phyloP scores from a whole-genome alignment of 2,113 vertebrate species.

The Hemichromis elongatus region DNA sequence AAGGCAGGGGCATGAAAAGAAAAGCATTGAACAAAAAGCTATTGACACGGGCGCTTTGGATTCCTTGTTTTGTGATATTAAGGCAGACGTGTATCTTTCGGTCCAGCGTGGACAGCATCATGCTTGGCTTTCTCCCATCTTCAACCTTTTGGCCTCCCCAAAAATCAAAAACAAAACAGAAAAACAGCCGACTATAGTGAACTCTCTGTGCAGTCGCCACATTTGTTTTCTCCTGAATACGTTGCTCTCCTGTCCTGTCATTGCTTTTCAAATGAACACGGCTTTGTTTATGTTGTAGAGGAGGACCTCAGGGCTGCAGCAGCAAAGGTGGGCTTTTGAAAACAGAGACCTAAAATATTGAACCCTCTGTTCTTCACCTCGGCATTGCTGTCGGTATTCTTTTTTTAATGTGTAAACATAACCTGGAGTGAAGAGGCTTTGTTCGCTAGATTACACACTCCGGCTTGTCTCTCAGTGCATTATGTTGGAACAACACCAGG shows the following conservation, averaged over 20 bases:
- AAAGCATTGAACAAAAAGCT: neutral
- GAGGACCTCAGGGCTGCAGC: neutral
- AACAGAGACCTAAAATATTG: neutral
- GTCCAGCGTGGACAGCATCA: neutral
- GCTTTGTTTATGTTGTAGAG: neutral
- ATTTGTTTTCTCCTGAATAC: neutral
- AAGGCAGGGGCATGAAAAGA: slow-evolving; percentile 8
- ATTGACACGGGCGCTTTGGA: neutral
- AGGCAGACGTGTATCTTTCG: neutral
- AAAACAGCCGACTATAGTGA: neutral
- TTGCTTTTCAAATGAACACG: neutral
- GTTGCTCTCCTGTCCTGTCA: neutral
- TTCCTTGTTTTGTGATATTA: neutral
- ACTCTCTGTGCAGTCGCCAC: neutral
- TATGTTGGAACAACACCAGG: neutral
- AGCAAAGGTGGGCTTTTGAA: neutral
- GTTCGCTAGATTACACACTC: neutral
- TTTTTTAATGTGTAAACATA: slow-evolving; percentile 7
- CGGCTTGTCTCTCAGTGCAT: neutral
- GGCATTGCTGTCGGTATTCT: neutral
- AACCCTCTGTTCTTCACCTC: neutral
- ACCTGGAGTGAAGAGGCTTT: neutral
- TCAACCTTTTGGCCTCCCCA: neutral
- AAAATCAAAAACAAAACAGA: neutral
- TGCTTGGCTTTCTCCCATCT: neutral